Conservation (phyloP, 2,113 vertebrate species). For the Caracal caracal region DNA sequence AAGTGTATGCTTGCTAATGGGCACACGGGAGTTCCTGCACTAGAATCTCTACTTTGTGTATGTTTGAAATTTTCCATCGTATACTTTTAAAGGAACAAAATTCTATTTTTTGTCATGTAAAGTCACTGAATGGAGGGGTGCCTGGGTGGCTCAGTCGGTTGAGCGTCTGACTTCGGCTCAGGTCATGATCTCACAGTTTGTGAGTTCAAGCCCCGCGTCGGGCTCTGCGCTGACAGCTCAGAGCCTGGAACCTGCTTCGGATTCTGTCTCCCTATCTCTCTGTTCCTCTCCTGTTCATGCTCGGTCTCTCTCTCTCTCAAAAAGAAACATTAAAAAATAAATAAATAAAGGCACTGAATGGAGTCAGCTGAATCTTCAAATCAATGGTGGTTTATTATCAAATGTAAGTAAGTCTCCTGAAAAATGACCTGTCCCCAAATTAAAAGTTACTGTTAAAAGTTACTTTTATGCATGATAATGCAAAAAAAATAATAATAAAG, state of each 20-base stretch:
- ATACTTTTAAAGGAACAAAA: background rate
- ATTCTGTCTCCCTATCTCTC: too few relatives aligned
- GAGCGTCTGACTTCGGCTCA: too few relatives aligned
- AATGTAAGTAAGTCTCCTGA: background rate
- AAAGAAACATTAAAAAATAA: too few relatives aligned
- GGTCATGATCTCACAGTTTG: too few relatives aligned
- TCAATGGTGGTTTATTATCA: background rate
- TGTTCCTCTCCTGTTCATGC: too few relatives aligned
- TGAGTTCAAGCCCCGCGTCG: too few relatives aligned
- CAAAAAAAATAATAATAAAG: background rate
- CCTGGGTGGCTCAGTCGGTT: too few relatives aligned
- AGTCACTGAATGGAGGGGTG: background rate
- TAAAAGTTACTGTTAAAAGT: background rate
- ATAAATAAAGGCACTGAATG: background rate
- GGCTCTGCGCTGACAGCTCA: too few relatives aligned
- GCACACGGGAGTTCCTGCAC: rapidly evolving
- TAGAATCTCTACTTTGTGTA: too few relatives aligned
- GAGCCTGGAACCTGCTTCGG: too few relatives aligned
- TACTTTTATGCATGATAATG: background rate
- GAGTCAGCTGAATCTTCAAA: background rate
- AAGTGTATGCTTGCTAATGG: too few relatives aligned
- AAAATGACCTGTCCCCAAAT: background rate
- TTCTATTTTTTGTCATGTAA: background rate
- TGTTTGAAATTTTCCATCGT: background rate
- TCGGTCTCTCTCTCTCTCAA: too few relatives aligned